Evolutionary conservation across 2,113 vertebrate species (phyloP).

Genomic region (Pseudolaguvia tuberculata): DNA sequence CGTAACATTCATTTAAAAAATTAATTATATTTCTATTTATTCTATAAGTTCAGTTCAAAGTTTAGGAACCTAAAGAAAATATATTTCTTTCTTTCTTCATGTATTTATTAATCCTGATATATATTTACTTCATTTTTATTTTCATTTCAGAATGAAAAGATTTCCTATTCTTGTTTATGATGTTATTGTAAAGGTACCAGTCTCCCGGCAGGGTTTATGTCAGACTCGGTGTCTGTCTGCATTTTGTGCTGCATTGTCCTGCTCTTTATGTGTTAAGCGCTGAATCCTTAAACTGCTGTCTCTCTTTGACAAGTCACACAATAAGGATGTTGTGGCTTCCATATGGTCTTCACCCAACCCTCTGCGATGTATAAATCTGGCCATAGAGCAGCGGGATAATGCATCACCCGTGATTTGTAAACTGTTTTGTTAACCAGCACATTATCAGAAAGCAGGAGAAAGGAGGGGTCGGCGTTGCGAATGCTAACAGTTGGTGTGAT

Average conservation of each 20-base stretch:
- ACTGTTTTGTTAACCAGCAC: conserved; percentile 83
- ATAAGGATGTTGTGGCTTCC: conserved; percentile 41
- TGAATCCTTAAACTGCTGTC: conserved; percentile 43
- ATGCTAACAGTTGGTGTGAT: conserved; percentile 89
- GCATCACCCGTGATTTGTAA: conserved; percentile 74
- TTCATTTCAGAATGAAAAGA: no score
- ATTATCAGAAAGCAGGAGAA: conserved; percentile 65
- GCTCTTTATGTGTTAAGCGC: conserved; percentile 34
- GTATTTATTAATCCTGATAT: neutral
- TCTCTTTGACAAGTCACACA: conserved; percentile 37
- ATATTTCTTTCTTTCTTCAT: no score
- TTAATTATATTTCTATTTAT: no score
- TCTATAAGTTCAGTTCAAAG: no score
- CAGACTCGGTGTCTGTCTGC: conserved; percentile 7
- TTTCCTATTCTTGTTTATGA: no score
- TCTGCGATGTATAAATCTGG: conserved; percentile 49
- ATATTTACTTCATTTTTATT: neutral
- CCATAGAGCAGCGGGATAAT: conserved; percentile 48
- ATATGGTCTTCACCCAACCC: conserved; percentile 48
- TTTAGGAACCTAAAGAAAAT: no score
- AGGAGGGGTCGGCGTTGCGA: conserved; percentile 63
- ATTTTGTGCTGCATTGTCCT: conserved; percentile 33
- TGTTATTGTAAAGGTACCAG: neutral
- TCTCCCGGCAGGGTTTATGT: neutral
- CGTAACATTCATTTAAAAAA: no score